phyloP scores from a whole-genome alignment of 2,113 vertebrate genomes.

The Phainopepla nitens region DNA sequence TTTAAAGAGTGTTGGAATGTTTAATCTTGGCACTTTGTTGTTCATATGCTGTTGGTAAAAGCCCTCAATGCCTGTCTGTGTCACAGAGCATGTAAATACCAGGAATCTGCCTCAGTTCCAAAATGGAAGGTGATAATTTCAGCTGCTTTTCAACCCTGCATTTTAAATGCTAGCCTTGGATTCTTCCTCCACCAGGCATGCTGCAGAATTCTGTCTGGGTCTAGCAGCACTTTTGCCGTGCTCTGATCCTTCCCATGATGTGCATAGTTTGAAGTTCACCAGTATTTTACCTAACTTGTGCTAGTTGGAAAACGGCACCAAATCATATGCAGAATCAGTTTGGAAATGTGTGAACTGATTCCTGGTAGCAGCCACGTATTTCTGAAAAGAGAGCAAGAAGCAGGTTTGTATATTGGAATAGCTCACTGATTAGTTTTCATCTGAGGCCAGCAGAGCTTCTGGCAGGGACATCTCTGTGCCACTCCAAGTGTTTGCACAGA shows the following conservation, averaged over 20 bases:
- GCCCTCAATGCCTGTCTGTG: fast-evolving
- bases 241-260: neutral
- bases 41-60: neutral
- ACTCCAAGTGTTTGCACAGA: neutral
- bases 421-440: neutral
- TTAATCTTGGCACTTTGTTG: neutral
- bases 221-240: neutral
- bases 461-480: neutral
- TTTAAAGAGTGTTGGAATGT: neutral
- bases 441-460: neutral
- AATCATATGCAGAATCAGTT: neutral
- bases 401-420: neutral
- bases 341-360: neutral
- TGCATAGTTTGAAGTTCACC: neutral
- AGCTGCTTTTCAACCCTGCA: neutral
- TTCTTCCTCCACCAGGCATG: neutral
- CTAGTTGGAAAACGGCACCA: neutral
- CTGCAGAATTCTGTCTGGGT: neutral
- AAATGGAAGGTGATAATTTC: neutral
- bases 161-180: neutral
- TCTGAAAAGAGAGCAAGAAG: neutral
- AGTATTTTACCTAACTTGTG: neutral
- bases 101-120: neutral
- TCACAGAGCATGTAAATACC: neutral
- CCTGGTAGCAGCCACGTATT: neutral